Base-by-base conservation (phyloP, 2,797 vertebrate species). In the Pogoniulus pusillus region DNA sequence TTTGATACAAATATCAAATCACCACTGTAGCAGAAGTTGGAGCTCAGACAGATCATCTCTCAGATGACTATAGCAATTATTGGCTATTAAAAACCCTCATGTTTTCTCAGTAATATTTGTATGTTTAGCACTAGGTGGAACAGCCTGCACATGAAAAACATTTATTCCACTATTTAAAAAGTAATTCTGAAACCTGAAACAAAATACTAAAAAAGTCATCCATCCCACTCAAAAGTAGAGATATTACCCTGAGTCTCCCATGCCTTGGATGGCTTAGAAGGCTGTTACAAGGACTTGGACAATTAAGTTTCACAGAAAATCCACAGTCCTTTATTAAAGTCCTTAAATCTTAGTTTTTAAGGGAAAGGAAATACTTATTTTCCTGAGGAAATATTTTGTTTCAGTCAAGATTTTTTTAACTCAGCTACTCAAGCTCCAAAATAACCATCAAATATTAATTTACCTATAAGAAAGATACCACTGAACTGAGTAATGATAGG, bases 31-130 rank as follows among this genome's bases (percentile, higher is more conserved):
- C 12, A 64, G 80, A 22, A 54, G 10, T 3, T n/a, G n/a, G 8
- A 68, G 18, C 10, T 75, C 66, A 64, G 32, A 34, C 3, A 57
- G 18, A 58, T 41, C 55, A 32, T 7, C 10, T 30, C 30, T 73
- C 23, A n/a, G 22, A 32, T 53, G 34, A 63, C 14, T 29, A 6
- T 9, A 69, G 30, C 12, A 54, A n/a, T 16, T 17, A 26, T 71
- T 11, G 2, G 22, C 20, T 71, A 12, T 49, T 16, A 49, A 86
- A 26, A 10, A 2, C 0, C 1, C 7, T 26, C 7, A 7, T 16
- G 1, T 39, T 80, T 88, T 49, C 11, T 66, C 34, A 37, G 12
- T 64, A 34, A 23, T 3, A 10, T 62, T 35, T 60, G 9, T 49
- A 20, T 10, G 32, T 2, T 15, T 35, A 41, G 2, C 57, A 59